Conservation (phyloP, 2,888 invertebrate species). For the Lydus trimaculatus region DNA sequence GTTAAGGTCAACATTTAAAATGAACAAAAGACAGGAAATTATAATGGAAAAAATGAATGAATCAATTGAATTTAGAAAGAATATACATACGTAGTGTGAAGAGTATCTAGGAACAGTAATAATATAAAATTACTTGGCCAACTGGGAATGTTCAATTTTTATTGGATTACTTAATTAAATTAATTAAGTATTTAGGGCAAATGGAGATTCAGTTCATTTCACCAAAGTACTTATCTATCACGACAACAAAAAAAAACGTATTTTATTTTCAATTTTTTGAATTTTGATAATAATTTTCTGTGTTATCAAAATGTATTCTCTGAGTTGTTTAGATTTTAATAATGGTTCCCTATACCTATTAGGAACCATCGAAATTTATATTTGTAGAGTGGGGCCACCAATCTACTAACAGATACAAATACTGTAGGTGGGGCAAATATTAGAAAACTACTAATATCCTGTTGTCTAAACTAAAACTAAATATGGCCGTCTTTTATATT, state of each 20-base stretch:
- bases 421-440: constrained; percentile 4
- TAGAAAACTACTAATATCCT: constrained; percentile 6
- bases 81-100: not conserved
- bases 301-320: not conserved
- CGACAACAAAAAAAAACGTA: not conserved
- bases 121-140: constrained; percentile 9
- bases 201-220: constrained; percentile 40
- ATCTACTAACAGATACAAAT: not conserved
- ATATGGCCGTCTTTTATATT: not conserved
- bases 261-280: not conserved
- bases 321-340: not conserved
- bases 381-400: not conserved
- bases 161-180: constrained; percentile 51
- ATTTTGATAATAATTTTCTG: not conserved
- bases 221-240: constrained; percentile 11
- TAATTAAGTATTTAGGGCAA: constrained; percentile 48
- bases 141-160: constrained; percentile 37
- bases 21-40: not conserved
- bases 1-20: not conserved
- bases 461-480: constrained; percentile 3
- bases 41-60: not conserved
- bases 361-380: not conserved
- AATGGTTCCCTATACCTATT: not conserved
- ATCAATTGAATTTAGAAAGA: not conserved
- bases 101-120: not conserved